A percentile compares a stretch with the other conserved stretches of the same genome.
Conservation (phyloP, 2,113 vertebrate species). For the Melanostigma gelatinosum region DNA sequence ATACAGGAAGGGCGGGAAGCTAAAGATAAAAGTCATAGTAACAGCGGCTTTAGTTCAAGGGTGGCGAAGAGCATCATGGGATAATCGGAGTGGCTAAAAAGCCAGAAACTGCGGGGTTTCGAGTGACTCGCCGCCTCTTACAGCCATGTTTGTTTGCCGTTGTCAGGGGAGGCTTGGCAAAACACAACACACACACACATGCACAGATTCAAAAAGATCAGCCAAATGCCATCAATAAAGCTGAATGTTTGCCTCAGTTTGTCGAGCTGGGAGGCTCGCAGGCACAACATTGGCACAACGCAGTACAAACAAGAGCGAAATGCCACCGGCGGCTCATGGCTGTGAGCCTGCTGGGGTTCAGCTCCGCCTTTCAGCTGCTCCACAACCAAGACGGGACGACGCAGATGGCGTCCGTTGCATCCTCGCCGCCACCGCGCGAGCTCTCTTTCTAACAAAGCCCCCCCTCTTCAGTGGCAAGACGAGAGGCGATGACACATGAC, state of each 20-base stretch:
- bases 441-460: constrained; percentile 56
- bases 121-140: constrained; percentile 41
- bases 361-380: constrained; percentile 54
- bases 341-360: constrained; percentile 46
- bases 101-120: constrained; percentile 29
- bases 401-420: constrained; percentile 67
- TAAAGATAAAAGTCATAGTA: constrained; percentile 67
- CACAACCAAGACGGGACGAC: constrained; percentile 54
- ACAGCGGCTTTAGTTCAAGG: constrained; percentile 60
- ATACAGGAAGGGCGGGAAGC: constrained; percentile 68
- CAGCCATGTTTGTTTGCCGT: constrained; percentile 73
- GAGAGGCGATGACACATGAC: constrained; percentile 61
- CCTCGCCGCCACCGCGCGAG: constrained; percentile 2
- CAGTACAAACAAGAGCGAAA: constrained; percentile 73
- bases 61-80: constrained; percentile 43
- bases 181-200: constrained; percentile 53
- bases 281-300: constrained; percentile 75
- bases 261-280: constrained; percentile 67
- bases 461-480: constrained; percentile 55
- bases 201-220: constrained; percentile 68
- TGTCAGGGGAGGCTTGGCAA: constrained; percentile 74
- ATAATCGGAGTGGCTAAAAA: constrained; percentile 49
- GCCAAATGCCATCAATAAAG: constrained; percentile 78
- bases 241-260: constrained; percentile 75
- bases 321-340: constrained; percentile 66